Base-by-base conservation (phyloP, 2,888 invertebrate species). In the Cyrtodaria siliqua region DNA sequence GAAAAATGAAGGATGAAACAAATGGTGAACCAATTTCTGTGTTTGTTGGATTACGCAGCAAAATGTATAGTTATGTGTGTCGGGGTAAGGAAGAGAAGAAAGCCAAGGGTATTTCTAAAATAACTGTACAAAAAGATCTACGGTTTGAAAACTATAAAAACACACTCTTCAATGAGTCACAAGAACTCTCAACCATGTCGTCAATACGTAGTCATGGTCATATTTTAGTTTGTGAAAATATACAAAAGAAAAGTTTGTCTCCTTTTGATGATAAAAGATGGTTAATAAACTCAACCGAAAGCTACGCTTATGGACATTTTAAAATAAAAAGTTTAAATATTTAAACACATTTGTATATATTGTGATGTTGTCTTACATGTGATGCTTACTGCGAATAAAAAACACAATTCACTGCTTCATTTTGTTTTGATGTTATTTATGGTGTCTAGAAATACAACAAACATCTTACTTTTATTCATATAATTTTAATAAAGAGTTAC, bases 1-100 rank as follows among this genome's bases (percentile, higher is more conserved):
- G 90, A 3, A 85, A 86, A 49, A 84, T 90, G 67, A 91, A 91
- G 79, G 90, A 91, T 78, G 53, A 57, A 57, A 42, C 38, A 38
- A 69, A 40, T 53, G 33, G 57, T 9, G 23, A 44, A n/a, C 40
- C 55, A 14, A 61, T 69, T 27, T 29, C 44, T 6, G 59, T 27
- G 38, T 53, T 68, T 53, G 50, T 55, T 44, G 60, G 61, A n/a
- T 27, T 61, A 12, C n/a, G 68, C n/a, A 29, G 40, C 9, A 69
- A 67, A 23, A 47, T 67, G 42, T 67, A 56, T 44, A 26, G 50
- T 27, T 64, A 40, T 38, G n/a, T 26, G 20, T 67, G 42, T 26
- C 27, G 33, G n/a, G 20, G 26, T n/a, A 33, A 62, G 38, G 40
- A 62, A 33, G 73, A 72, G n/a, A n/a, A 42, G 64, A 79, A 40